phyloP scores from a whole-genome alignment of 2,888 invertebrate species.

The Lasioglossum oenotherae region DNA sequence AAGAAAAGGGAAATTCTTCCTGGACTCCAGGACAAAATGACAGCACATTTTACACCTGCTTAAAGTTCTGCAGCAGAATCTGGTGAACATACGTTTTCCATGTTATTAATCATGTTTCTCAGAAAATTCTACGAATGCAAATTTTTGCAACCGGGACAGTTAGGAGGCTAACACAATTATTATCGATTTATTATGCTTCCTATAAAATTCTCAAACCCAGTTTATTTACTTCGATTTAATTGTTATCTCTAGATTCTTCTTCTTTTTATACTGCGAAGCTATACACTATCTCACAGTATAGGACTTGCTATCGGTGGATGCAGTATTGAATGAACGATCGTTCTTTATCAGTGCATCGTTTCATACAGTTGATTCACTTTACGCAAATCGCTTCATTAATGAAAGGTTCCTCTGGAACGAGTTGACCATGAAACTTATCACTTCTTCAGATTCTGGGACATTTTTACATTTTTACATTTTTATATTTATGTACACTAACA shows the following conservation, averaged over 20 bases:
- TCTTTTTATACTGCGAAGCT: neutral
- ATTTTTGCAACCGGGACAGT: too few relatives aligned
- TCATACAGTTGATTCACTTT: conserved; percentile 2
- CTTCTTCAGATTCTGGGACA: neutral
- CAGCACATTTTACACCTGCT: too few relatives aligned
- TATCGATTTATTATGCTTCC: too few relatives aligned
- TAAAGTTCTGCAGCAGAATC: too few relatives aligned
- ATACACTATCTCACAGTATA: neutral
- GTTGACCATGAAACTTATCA: neutral
- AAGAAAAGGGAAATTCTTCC: too few relatives aligned
- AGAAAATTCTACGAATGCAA: too few relatives aligned
- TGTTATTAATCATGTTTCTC: too few relatives aligned
- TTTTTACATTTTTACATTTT: too few relatives aligned
- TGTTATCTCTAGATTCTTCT: neutral
- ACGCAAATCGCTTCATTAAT: neutral
- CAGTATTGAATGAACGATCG: neutral
- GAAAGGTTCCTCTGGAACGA: neutral
- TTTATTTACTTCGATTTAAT: neutral
- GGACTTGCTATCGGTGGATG: neutral
- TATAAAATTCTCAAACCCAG: neutral
- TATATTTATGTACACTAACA: neutral
- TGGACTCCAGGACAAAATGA: too few relatives aligned
- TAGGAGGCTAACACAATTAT: too few relatives aligned
- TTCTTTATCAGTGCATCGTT: neutral
- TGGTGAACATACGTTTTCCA: too few relatives aligned